These are phyloP conservation scores for Sceloporus tristichus DNA, from an alignment of 2,113 vertebrate species.

Conservation along the genomic window DNA sequence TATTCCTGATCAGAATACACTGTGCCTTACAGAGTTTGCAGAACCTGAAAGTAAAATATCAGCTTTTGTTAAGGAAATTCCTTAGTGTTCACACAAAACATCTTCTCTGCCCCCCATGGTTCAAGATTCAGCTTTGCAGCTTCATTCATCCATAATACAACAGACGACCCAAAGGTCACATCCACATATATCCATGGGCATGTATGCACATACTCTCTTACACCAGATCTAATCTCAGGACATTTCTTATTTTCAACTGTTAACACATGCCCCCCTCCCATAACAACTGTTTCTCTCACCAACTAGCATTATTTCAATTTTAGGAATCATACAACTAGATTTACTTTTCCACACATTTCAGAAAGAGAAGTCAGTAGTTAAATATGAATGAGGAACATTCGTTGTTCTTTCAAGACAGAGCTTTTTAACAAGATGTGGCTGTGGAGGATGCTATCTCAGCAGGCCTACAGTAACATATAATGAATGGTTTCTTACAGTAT, in stretches of 20 bases:
- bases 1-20: no score
- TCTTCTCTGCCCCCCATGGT: neutral
- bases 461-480: neutral
- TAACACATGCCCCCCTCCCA: neutral
- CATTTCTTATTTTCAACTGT: neutral
- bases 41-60: no score
- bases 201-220: neutral
- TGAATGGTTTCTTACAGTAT: neutral
- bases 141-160: neutral
- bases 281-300: neutral
- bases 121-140: neutral
- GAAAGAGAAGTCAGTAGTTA: constrained; percentile 12
- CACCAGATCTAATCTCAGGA: neutral
- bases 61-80: neutral
- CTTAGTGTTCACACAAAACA: neutral
- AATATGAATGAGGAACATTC: constrained; percentile 23
- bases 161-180: neutral
- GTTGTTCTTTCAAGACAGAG: neutral
- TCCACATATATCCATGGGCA: neutral
- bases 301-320: neutral
- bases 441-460: constrained; percentile 5
- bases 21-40: no score
- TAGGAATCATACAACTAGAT: neutral
- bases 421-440: constrained; percentile 14
- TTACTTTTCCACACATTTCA: constrained; percentile 9